Evolutionary conservation across 1,140 invertebrate species (phyloP), one percentile per base, ranked within the genome.

Genomic region (Cheumatopsyche charites): DNA sequence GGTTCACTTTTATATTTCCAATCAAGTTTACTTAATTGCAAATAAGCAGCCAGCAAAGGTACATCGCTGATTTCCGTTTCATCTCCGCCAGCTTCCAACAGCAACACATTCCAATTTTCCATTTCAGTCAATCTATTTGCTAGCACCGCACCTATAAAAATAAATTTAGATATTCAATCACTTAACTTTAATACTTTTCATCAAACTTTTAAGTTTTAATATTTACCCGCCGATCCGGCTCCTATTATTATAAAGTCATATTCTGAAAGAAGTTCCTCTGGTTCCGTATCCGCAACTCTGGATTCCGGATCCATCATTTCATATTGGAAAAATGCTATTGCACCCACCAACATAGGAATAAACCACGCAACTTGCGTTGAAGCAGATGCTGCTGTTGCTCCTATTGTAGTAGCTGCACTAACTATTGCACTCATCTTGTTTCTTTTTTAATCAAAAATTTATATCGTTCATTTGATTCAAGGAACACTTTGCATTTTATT

Each of bases 1-100:
- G 94, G 93, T 79, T 95, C 94, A 1, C 93, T 95, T 80, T 94
- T 94, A 79, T 96, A 97, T 77, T 93, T 89, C 95, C 95, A 98
- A 79, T 97, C 95, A 11, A 96, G 81, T 78, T 94, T 90, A 69
- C 92, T 95, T 6, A 94, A 84, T 79, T 96, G 94, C 5, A 96
- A 81, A 77, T 94, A 95, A 0, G 91, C 94, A 0, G 94, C 94
- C 73, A 96, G 86, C 0, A 95, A 81, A 1, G 94, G 94, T 0
- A 97, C 92, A 77, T 95, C 93, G 0, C 93, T 94, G 73, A 96
- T 90, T 79, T 95, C 92, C 0, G 92, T 94, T 81, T 97, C 96
- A 58, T 80, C 77, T 6, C 78, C 79, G 0, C 83, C 84, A 19
- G 83, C 83, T 77, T 85, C 84, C 26, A 85, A 21, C 11, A 85